Evolutionary conservation across 2,797 vertebrate genomes (phyloP).

Genomic region (Sebastes itinus): DNA sequence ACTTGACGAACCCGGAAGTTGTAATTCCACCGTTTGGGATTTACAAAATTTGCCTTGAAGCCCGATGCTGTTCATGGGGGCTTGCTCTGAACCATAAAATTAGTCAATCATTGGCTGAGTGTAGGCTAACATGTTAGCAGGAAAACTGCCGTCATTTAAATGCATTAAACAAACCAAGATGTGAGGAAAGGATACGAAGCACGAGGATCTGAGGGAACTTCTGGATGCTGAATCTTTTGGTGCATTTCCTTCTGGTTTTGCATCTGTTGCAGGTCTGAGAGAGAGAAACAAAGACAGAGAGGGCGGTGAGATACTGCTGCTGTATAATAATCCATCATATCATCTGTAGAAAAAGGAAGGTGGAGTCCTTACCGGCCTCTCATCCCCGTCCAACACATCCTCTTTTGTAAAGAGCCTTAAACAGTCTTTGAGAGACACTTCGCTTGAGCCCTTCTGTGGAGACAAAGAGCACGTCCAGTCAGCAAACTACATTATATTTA

Average conservation of each 20-base stretch:
- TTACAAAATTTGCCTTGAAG: too few species aligned
- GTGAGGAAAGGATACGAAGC: constrained; percentile 92
- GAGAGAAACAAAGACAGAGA: neutral
- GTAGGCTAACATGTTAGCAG: neutral
- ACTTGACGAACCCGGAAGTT: too few species aligned
- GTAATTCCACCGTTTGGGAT: too few species aligned
- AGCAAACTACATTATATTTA: neutral
- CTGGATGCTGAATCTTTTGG: constrained; percentile 96
- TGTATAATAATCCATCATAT: neutral
- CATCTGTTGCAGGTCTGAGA: constrained; percentile 91
- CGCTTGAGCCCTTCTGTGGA: constrained; percentile 84
- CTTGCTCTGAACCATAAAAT: neutral
- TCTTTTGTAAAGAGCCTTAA: constrained; percentile 94
- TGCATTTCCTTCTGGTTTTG: constrained; percentile 92
- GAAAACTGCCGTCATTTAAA: neutral
- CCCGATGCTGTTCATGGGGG: too few species aligned
- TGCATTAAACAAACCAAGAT: neutral
- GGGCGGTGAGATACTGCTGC: neutral
- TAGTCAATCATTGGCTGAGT: neutral
- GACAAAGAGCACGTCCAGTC: neutral
- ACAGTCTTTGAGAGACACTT: constrained; percentile 93
- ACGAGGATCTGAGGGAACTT: constrained; percentile 97
- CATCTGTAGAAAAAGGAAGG: neutral
- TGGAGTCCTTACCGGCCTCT: constrained; percentile 86
- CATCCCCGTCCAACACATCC: constrained; percentile 93